Conservation (phyloP, 2,797 vertebrate genomes). For the Artibeus jamaicensis region DNA sequence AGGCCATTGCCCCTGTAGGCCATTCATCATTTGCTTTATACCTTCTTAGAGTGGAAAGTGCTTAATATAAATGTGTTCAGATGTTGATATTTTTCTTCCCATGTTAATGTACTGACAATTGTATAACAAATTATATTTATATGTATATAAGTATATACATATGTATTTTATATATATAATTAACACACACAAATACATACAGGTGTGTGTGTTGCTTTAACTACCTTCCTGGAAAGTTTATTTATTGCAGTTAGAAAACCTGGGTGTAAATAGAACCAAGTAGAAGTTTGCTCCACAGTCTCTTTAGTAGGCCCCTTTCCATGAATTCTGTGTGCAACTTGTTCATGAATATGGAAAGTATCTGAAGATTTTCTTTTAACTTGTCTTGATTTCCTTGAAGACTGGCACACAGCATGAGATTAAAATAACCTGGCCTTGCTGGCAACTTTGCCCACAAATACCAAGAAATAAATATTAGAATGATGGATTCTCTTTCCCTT, state of each 20-base stretch:
- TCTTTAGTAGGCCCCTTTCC: conserved; percentile 32
- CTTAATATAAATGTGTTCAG: background rate
- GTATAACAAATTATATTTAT: background rate
- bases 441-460: conserved; percentile 56
- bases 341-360: conserved; percentile 65
- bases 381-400: conserved; percentile 74
- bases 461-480: conserved; percentile 69
- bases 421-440: conserved; percentile 65
- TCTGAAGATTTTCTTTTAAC: conserved; percentile 65
- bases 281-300: conserved; percentile 18
- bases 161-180: background rate
- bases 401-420: conserved; percentile 59
- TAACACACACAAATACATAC: background rate
- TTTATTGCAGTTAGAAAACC: conserved; percentile 36
- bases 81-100: background rate
- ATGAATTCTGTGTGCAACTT: conserved; percentile 58
- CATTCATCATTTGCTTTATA: background rate
- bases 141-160: too few species aligned
- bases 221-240: conserved; percentile 27
- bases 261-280: conserved; percentile 39
- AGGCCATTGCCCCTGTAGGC: background rate
- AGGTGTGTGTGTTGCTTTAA: background rate
- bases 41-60: background rate
- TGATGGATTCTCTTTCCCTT: conserved; percentile 70
- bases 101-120: background rate